Evolutionary conservation across 2,797 vertebrate genomes (phyloP), one percentile per base, ranked within the genome.

Genomic region (Cygnus olor): DNA sequence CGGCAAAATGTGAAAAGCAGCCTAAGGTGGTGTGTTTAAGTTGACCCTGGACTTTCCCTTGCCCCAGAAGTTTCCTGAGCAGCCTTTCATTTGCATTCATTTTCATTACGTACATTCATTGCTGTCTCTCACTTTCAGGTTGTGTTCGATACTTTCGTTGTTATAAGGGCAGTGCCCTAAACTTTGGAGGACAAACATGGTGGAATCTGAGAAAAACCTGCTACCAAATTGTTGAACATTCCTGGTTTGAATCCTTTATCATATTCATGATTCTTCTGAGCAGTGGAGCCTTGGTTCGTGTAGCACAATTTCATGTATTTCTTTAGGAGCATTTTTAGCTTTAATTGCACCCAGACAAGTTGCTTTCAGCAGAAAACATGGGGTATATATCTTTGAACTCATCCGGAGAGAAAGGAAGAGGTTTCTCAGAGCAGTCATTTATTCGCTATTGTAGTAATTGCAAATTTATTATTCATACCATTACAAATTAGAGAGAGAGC

Each of bases 201-300:
- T 99, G 99, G 99, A 98, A 98, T 60, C 66, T 99, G 65, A 98
- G 99, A 72, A 99, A 99, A 94, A 99, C 98, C 38, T 99, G 99
- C 84, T 99, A 95, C 96, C 98, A 97, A 96, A 99, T 99, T 27
- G 99, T 99, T 54, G 99, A 99, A 92, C 99, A 99, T 96, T 99
- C 98, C 97, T 99, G 99, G 99, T 99, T 99, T 15, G 99, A 99
- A 97, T 98, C 98, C 87, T 99, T 99, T 97, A 99, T 99, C 96
- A 98, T 99, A 98, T 99, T 99, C 98, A 99, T 99, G 99, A 99
- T 99, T 96, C 98, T 99, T 53, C 98, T 99, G 64, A 99, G 99
- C 98, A 99, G 99, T 0, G 99, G 98, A 24, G 98, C 99, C 2
- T 98, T 99, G 99, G 99, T 99, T 96, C 94, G 98, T 89, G 47